Evolutionary conservation across 2,888 invertebrate species (phyloP).

Genomic region (Tenthredo notha): DNA sequence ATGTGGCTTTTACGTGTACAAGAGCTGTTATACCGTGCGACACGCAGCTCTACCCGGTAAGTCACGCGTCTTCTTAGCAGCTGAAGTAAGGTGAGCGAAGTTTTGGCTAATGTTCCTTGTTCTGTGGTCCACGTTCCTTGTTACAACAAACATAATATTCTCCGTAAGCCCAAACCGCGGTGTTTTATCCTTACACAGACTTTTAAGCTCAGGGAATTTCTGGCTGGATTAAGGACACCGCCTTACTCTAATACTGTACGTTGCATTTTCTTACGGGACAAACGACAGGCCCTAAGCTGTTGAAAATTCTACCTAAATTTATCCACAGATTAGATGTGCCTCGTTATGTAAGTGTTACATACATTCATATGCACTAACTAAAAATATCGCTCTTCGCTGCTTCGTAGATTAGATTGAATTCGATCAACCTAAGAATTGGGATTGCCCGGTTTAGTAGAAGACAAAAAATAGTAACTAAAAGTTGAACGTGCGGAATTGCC

Average conservation of each 20-base stretch:
- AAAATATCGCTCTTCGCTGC: background rate
- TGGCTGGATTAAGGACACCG: slow-evolving; percentile 37
- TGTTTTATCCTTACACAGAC: slow-evolving; percentile 61
- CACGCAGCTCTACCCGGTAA: slow-evolving; percentile 24
- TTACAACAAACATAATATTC: slow-evolving; percentile 73
- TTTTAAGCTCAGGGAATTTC: slow-evolving; percentile 45
- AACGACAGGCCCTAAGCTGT: slow-evolving; percentile 9
- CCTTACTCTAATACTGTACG: background rate
- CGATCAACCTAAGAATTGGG: background rate
- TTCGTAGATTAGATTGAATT: background rate
- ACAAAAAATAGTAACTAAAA: slow-evolving; percentile 32
- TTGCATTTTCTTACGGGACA: background rate
- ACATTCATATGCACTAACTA: background rate
- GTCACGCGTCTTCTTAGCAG: slow-evolving; percentile 46
- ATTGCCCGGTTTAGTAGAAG: background rate
- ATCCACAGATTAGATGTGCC: background rate
- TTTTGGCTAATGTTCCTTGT: slow-evolving; percentile 78
- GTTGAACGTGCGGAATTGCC: slow-evolving; percentile 45
- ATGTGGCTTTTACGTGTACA: slow-evolving; percentile 62
- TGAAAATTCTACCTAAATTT: background rate
- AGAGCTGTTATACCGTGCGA: slow-evolving; percentile 49
- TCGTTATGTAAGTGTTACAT: background rate
- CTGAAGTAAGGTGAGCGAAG: slow-evolving; percentile 63
- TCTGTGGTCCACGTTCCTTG: slow-evolving; percentile 72
- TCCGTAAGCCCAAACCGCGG: slow-evolving; percentile 67